Evolutionary conservation across 1,140 invertebrate species (phyloP), one percentile per base, ranked within the genome.

Genomic region (Lucilia cuprina): DNA sequence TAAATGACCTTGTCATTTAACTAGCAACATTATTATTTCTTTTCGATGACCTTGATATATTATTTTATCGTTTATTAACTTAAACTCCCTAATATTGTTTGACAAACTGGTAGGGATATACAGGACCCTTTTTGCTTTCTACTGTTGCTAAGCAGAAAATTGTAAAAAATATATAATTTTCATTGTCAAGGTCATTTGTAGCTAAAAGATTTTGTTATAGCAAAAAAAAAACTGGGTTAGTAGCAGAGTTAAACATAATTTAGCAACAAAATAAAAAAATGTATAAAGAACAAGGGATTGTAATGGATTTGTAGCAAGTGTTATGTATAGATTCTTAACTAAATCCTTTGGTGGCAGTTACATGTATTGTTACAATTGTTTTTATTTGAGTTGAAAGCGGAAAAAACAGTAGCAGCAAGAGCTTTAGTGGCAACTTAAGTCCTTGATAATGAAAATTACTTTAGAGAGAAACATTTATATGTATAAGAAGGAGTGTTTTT

Each of bases 391-490:
- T 19, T 25, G 13, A 78, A 10, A 19, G 41, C 10, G 41, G 47
- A 49, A 13, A 12, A 49, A n/a, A 47, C 3, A 14, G 5, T 13
- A 10, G 21, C 10, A 80, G 41, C n/a, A 21, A n/a, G n/a, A 49
- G 2, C 8, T 7, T 9, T 14, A n/a, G 55, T n/a, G 55, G 55
- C 55, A 60, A 60, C 14, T 60, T 7, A 41, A 49, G 77, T 19
- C 77, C 77, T 80, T 80, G 77, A 80, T 80, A 80, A 80, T 80
- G 77, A 80, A 80, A 41, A 80, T 80, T 19, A 80, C 65, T 70
- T 70, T 70, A 21, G 65, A 70, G 65, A 19, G 65, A 19, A 70
- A 21, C n/a, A 25, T 10, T 70, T 25, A 70, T 30, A 30, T 30
- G 25, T 70, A 8, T n/a, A 70, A 25, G 5, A 70, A 19, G 65